Base-by-base conservation (phyloP, 2,797 vertebrate species). In the Sarcoramphus papa region DNA sequence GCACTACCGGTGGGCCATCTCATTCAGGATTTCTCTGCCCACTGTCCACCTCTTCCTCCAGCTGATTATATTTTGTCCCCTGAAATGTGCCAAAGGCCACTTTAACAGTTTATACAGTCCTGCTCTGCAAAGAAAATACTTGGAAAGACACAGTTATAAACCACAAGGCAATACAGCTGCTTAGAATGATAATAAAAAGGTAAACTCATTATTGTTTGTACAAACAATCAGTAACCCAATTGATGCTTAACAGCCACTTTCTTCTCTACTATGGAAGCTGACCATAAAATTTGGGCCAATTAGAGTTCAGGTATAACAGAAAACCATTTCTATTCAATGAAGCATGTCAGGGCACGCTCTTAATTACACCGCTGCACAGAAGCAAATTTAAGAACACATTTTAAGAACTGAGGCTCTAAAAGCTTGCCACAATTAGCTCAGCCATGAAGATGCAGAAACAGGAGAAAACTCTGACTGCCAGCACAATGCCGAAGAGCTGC, bases 11-110 rank as follows among this genome's bases (percentile, higher is more conserved):
- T 69, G 40, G 24, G 47, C 0, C 0, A 85, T 16, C 33, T 73
- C 68, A 85, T 69, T 79, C 47, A 82, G 70, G 35, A 79, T 62
- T 95, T 93, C 33, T 73, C 74, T 70, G 40, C 77, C 70, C 4
- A 15, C 54, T 85, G 41, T 25, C 35, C 37, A 57, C 21, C 23
- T 81, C 75, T 72, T 70, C 56, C 14, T 75, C 12, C 7, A 78
- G 31, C 11, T 81, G 69, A 60, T 53, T 41, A 17, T 47, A 72
- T 57, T 90, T 88, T 73, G 37, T 68, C 13, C n/a, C 80, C 50
- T 68, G 53, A 75, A 73, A 87, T 8, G 47, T 2, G 4, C 30
- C 43, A 65, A 60, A 73, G 30, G 30, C 54, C 50, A 62, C 30
- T 47, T n/a, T 6, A 75, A 56, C 7, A 0, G 24, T 76, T 94